Percentiles rank a stretch among this genome's conserved stretches.
phyloP scores from a whole-genome alignment of 1,140 invertebrate genomes.

The Diploscapter pachys region DNA sequence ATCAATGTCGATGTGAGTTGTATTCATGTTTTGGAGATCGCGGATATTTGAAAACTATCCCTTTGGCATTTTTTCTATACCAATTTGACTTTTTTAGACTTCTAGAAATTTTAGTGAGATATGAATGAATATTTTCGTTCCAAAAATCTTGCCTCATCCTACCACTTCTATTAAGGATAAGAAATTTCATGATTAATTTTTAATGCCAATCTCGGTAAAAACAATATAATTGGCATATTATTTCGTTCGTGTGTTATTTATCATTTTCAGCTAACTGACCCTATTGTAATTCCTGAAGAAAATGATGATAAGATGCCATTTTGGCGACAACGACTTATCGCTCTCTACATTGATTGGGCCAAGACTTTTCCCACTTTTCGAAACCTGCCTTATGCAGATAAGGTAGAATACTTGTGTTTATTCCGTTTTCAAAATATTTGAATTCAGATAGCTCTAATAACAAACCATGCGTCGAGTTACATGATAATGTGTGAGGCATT shows the following conservation, averaged over 20 bases:
- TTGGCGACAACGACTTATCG: slow-evolving; percentile 54
- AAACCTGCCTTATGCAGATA: slow-evolving; percentile 55
- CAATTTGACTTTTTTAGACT: too few species aligned
- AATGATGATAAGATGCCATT: slow-evolving; percentile 55
- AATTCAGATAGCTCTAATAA: slow-evolving; percentile 52
- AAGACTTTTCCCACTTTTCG: slow-evolving; percentile 54
- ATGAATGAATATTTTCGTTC: too few species aligned
- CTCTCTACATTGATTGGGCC: slow-evolving; percentile 58
- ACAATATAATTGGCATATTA: too few species aligned
- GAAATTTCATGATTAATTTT: too few species aligned
- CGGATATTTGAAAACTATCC: too few species aligned
- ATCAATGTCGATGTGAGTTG: slow-evolving; percentile 50
- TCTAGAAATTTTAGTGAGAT: too few species aligned
- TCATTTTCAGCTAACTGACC: slow-evolving; percentile 49
- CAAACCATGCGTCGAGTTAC: slow-evolving; percentile 55
- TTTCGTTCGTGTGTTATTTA: background rate
- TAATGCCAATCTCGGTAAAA: too few species aligned
- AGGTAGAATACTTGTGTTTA: slow-evolving; percentile 34
- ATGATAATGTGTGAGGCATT: slow-evolving; percentile 60
- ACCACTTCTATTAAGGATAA: too few species aligned
- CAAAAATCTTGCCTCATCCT: too few species aligned
- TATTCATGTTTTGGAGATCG: background rate
- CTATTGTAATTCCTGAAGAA: slow-evolving; percentile 46
- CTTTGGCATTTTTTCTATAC: too few species aligned
- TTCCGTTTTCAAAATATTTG: slow-evolving; percentile 11